Evolutionary conservation across 2,888 invertebrate species (phyloP).

Genomic region (Lutraria lutraria): DNA sequence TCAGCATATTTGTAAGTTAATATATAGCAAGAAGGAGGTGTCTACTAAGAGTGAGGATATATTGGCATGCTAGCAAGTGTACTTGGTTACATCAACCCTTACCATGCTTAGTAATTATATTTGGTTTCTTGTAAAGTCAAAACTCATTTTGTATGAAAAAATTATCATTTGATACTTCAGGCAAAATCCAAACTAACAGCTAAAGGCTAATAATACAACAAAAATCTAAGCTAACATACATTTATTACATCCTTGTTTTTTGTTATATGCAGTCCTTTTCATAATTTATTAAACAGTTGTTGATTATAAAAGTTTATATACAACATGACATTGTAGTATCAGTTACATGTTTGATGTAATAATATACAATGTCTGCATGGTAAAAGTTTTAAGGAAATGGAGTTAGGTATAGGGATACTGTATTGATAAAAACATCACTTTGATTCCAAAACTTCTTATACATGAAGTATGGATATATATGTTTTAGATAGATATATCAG

Average conservation of each 20-base stretch:
- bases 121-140: background rate
- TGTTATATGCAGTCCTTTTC: no score
- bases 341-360: background rate
- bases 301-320: no score
- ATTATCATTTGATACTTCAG: no score
- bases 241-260: no score
- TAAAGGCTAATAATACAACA: no score
- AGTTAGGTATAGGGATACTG: background rate
- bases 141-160: background rate
- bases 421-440: background rate
- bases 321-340: no score
- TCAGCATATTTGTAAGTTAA: background rate
- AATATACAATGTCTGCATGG: background rate
- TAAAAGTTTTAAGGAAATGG: background rate
- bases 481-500: no score
- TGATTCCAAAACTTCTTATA: no score
- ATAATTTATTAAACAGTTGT: no score
- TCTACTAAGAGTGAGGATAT: background rate
- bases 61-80: slow-evolving; percentile 7
- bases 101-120: slow-evolving; percentile 14
- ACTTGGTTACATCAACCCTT: background rate
- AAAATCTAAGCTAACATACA: no score
- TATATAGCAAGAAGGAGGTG: background rate
- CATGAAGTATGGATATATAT: no score
- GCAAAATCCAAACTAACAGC: no score